phyloP scores from a whole-genome alignment of 1,140 invertebrate species.

The Lasaia peninsularis region DNA sequence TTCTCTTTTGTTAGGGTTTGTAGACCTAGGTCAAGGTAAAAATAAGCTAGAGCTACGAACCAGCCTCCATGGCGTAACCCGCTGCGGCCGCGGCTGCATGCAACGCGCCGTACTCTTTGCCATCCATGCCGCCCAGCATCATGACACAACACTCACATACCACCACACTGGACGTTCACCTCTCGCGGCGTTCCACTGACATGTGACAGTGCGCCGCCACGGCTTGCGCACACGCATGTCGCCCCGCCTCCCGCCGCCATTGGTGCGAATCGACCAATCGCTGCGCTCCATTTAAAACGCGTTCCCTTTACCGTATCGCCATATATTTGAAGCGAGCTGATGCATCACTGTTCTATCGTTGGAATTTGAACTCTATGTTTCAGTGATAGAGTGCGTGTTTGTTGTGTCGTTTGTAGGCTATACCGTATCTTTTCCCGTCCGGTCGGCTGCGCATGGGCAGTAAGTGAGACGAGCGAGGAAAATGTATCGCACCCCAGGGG shows the following conservation, averaged over 20 bases:
- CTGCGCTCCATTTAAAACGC: conserved; percentile 67
- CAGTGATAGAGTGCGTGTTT: conserved; percentile 18
- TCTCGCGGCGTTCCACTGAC: conserved; percentile 24
- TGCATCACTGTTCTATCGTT: conserved; percentile 33
- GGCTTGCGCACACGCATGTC: conserved; percentile 46
- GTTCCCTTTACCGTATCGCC: conserved; percentile 67
- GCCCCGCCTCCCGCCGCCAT: conserved; percentile 60
- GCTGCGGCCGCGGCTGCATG: conserved; percentile 63
- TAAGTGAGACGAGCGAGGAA: conserved; percentile 47
- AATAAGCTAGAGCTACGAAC: conserved; percentile 35
- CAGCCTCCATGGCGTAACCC: conserved; percentile 59
- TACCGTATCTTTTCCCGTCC: conserved; percentile 62
- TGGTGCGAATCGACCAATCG: conserved; percentile 63
- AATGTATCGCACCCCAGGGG: conserved; percentile 19
- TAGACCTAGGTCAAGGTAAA: no score
- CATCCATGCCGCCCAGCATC: conserved; percentile 68
- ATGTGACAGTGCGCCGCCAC: conserved; percentile 22
- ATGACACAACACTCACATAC: conserved; percentile 47
- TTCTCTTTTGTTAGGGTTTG: no score
- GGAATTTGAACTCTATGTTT: conserved; percentile 28
- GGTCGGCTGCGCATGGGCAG: conserved; percentile 66
- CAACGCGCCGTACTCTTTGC: conserved; percentile 69
- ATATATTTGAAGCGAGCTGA: conserved; percentile 69
- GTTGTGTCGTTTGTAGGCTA: conserved; percentile 12
- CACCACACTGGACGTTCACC: conserved; percentile 35